These are phyloP conservation scores for Procambarus clarkii DNA, from an alignment of 1,140 invertebrate genomes.

Conservation along the genomic window DNA sequence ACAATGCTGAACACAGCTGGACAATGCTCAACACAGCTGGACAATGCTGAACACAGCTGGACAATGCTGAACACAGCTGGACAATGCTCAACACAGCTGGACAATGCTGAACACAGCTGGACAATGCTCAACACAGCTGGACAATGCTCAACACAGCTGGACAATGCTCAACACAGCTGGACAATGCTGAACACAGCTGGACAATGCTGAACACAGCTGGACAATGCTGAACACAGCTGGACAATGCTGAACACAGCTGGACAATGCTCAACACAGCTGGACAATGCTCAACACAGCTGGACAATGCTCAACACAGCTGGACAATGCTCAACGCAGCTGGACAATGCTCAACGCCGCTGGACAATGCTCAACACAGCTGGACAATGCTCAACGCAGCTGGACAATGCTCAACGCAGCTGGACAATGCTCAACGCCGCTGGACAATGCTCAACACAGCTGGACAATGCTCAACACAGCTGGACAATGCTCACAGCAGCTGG, in stretches of 20 bases:
- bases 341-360: neutral
- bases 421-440: neutral
- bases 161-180: neutral
- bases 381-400: neutral
- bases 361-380: too few relatives aligned
- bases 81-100: neutral
- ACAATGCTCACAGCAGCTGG: too few relatives aligned
- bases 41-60: too few relatives aligned
- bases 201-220: neutral
- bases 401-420: neutral
- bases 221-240: too few relatives aligned
- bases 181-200: too few relatives aligned
- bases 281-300: too few relatives aligned
- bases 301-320: neutral
- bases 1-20: too few relatives aligned
- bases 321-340: neutral
- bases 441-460: neutral
- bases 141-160: neutral
- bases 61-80: neutral
- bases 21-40: neutral
- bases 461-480: neutral
- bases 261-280: neutral
- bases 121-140: neutral
- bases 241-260: neutral
- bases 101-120: too few relatives aligned